These are phyloP conservation scores for Halictus ligatus DNA, from an alignment of 2,888 invertebrate genomes.

Conservation along the genomic window DNA sequence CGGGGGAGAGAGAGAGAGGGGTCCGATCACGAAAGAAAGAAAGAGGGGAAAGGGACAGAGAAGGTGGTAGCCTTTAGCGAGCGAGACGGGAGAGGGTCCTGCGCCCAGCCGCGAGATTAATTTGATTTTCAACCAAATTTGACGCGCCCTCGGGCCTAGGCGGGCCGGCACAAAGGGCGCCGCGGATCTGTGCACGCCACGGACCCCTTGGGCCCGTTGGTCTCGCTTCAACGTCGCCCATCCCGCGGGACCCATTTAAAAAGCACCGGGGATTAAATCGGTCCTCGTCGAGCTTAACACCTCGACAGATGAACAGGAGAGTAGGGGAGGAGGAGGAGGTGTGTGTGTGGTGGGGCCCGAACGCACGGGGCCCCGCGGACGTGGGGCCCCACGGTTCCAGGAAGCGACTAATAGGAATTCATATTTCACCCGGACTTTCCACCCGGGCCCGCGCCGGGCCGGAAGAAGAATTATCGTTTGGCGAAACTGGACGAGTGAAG, in stretches of 20 bases:
- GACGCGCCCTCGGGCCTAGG: conserved; percentile 78
- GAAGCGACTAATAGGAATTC: conserved; percentile 56
- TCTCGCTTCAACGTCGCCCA: conserved; percentile 27
- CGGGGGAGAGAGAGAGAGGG: conserved; percentile 15
- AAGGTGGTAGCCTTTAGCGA: conserved; percentile 8
- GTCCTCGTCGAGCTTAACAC: conserved; percentile 58
- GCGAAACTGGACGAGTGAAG: conserved; percentile 26
- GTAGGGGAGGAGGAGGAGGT: not conserved
- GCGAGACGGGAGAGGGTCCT: conserved; percentile 58
- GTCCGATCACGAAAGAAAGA: not conserved
- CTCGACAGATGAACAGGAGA: conserved; percentile 19
- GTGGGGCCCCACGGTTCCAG: conserved; percentile 41
- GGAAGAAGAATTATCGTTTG: conserved; percentile 42
- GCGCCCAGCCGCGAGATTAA: conserved; percentile 80
- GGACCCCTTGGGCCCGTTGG: conserved; percentile 26
- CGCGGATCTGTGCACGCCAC: conserved; percentile 63
- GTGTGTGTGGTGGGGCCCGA: not conserved
- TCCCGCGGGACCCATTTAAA: conserved; percentile 56
- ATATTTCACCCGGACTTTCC: conserved; percentile 50
- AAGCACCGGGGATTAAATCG: conserved; percentile 58
- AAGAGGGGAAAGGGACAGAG: conserved; percentile 4
- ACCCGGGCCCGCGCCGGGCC: not conserved
- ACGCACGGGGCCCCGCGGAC: conserved; percentile 20
- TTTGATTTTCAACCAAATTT: conserved; percentile 83
- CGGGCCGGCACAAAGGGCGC: conserved; percentile 76